Evolutionary conservation across 2,888 invertebrate species (phyloP).

Genomic region (Clostera curtula): DNA sequence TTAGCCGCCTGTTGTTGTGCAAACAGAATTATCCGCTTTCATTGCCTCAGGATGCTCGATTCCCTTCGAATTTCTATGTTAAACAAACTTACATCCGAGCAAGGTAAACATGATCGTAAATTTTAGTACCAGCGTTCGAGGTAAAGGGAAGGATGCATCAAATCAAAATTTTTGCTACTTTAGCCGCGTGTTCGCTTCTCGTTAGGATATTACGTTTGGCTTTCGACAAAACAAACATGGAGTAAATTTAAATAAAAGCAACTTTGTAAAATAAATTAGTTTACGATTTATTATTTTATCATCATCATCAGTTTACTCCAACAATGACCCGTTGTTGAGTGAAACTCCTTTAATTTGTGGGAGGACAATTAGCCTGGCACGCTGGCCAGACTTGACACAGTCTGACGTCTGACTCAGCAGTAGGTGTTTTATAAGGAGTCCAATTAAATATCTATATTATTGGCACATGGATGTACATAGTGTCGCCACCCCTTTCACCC

Average conservation of each 20-base stretch:
- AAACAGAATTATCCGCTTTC: constrained; percentile 57
- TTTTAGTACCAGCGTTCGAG: constrained; percentile 47
- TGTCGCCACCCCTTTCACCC: too few species aligned
- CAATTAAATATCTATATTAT: too few species aligned
- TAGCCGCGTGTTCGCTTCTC: constrained; percentile 21
- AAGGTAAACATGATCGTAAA: constrained; percentile 64
- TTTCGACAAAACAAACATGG: constrained; percentile 6
- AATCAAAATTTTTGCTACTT: constrained; percentile 44
- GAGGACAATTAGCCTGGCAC: too few species aligned
- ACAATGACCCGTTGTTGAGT: too few species aligned
- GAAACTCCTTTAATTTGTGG: too few species aligned
- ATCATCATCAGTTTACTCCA: too few species aligned
- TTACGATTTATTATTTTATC: too few species aligned
- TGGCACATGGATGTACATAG: too few species aligned
- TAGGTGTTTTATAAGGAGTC: too few species aligned
- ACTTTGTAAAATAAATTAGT: too few species aligned
- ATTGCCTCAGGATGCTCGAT: constrained; percentile 41
- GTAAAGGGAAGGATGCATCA: constrained; percentile 46
- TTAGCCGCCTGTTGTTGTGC: constrained; percentile 41
- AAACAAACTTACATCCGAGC: constrained; percentile 60
- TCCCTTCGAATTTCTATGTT: constrained; percentile 57
- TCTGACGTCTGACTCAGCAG: too few species aligned
- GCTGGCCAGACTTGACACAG: too few species aligned
- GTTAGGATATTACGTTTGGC: constrained; percentile 18
- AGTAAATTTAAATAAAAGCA: background rate